Evolutionary conservation across 2,888 invertebrate species (phyloP).

Genomic region (Agriopis marginaria): DNA sequence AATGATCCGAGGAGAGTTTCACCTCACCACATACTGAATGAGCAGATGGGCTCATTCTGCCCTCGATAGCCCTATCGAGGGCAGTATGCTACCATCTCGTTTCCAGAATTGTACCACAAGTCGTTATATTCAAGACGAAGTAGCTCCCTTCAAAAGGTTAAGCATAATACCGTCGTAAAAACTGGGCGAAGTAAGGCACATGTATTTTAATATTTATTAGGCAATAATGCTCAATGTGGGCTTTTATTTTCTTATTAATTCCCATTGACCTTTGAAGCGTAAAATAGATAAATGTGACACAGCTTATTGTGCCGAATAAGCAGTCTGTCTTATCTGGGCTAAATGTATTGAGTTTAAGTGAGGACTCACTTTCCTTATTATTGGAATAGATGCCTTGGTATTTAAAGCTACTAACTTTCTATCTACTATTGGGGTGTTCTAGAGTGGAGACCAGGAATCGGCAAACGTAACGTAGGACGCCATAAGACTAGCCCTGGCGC

Average conservation of each 20-base stretch:
- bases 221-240: constrained; percentile 29
- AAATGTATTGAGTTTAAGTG: background rate
- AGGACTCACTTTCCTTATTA: background rate
- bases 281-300: constrained; percentile 23
- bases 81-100: background rate
- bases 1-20: constrained; percentile 8
- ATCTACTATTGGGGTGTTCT: too few relatives aligned
- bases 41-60: too few relatives aligned
- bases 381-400: background rate
- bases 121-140: constrained; percentile 23
- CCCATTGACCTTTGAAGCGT: constrained; percentile 17
- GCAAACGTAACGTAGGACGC: too few relatives aligned
- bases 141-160: constrained; percentile 32
- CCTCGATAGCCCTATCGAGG: constrained; percentile 1
- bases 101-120: background rate
- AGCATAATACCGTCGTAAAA: constrained; percentile 33
- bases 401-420: too few relatives aligned
- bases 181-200: constrained; percentile 30
- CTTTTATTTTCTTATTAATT: constrained; percentile 26
- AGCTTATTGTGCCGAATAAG: constrained; percentile 9
- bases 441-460: too few relatives aligned
- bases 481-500: too few relatives aligned
- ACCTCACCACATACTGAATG: background rate
- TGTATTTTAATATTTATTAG: constrained; percentile 43
- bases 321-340: background rate